phyloP scores from a whole-genome alignment of 2,888 invertebrate genomes.

The Sminthurinus aureus region DNA sequence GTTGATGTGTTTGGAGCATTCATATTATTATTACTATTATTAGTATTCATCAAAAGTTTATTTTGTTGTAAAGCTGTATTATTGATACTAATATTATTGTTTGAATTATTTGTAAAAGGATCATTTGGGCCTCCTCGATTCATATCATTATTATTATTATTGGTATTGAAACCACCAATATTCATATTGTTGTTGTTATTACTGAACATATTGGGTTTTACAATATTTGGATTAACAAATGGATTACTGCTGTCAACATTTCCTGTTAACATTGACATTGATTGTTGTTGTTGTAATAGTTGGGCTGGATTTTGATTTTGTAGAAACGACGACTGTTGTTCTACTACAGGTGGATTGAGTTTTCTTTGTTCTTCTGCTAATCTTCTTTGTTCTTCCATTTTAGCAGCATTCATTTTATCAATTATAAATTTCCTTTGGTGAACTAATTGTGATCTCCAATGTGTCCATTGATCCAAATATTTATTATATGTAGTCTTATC shows the following conservation, averaged over 20 bases:
- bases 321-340: background rate
- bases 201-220: background rate
- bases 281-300: constrained; percentile 6
- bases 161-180: background rate
- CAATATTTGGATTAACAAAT: background rate
- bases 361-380: constrained; percentile 8
- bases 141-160: background rate
- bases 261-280: background rate
- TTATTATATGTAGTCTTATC: constrained; percentile 48
- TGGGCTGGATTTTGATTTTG: background rate
- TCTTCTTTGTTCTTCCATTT: constrained; percentile 47
- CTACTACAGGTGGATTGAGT: background rate
- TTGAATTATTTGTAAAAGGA: background rate
- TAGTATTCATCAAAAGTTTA: background rate
- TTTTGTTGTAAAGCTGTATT: background rate
- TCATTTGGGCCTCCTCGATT: background rate
- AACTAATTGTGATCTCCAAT: constrained; percentile 52
- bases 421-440: constrained; percentile 55
- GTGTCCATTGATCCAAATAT: constrained; percentile 53
- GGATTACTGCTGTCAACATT: background rate
- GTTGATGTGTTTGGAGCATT: background rate
- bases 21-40: background rate
- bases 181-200: no score
- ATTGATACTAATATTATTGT: background rate
- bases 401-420: constrained; percentile 37